Conservation (phyloP, 1,140 invertebrate species). For the Sitophilus oryzae region DNA sequence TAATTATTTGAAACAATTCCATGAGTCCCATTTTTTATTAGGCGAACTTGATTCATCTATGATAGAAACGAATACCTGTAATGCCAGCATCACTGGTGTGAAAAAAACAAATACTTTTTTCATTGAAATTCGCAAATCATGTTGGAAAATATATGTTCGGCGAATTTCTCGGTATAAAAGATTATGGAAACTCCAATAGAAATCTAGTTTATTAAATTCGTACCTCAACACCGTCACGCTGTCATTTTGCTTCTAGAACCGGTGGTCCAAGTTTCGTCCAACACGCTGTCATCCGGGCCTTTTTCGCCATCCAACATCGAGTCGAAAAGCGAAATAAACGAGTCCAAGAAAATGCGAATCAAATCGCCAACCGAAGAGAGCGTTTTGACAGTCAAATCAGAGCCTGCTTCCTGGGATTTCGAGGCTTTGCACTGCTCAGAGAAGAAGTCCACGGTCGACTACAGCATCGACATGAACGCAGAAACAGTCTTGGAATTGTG, state of each 20-base stretch:
- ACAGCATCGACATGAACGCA: conserved; percentile 66
- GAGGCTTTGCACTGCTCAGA: conserved; percentile 36
- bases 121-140: too few species aligned
- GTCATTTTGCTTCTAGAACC: conserved; percentile 14
- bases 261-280: conserved; percentile 14
- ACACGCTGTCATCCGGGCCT: conserved; percentile 49
- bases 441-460: conserved; percentile 50
- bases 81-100: too few species aligned
- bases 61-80: too few species aligned
- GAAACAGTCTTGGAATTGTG: conserved; percentile 63
- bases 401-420: conserved; percentile 41
- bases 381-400: conserved; percentile 39
- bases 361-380: conserved; percentile 36
- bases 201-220: too few species aligned
- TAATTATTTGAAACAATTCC: too few species aligned
- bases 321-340: conserved; percentile 21
- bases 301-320: conserved; percentile 53
- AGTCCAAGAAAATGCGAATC: conserved; percentile 23
- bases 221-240: too few species aligned
- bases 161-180: too few species aligned
- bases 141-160: too few species aligned
- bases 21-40: too few species aligned
- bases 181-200: too few species aligned
- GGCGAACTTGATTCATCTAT: too few species aligned
- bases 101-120: too few species aligned